phyloP scores from a whole-genome alignment of 1,140 invertebrate genomes.

The Diprion similis region DNA sequence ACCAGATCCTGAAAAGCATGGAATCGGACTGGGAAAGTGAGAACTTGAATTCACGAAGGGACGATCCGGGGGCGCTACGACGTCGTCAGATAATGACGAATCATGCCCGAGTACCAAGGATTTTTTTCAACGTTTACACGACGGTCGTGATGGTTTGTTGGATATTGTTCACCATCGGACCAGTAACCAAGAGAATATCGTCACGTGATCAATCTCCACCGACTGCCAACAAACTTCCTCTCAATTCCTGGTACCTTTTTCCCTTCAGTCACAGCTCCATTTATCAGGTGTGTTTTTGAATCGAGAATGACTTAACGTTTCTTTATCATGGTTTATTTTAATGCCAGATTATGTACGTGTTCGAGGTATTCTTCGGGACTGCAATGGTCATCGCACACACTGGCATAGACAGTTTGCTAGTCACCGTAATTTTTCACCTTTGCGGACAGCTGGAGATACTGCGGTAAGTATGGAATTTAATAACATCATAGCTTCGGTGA shows the following conservation, averaged over 20 bases:
- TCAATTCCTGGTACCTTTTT: conserved; percentile 3
- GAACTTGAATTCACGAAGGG: not conserved
- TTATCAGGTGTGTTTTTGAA: not conserved
- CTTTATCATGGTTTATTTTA: not conserved
- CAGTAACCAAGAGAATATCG: not conserved
- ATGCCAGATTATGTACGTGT: not conserved
- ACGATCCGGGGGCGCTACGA: not conserved
- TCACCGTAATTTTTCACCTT: not conserved
- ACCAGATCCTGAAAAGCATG: not conserved
- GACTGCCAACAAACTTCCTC: not conserved
- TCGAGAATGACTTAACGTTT: not conserved
- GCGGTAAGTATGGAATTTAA: not conserved
- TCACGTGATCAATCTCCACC: not conserved
- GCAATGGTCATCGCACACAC: not conserved
- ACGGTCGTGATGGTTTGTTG: not conserved
- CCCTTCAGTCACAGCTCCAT: not conserved
- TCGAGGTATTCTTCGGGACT: not conserved
- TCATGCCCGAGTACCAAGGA: not conserved
- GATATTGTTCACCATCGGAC: not conserved
- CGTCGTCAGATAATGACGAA: not conserved
- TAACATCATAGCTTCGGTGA: no score
- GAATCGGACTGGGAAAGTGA: not conserved
- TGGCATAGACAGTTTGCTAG: not conserved
- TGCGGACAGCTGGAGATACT: conserved; percentile 10
- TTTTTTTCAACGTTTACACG: conserved; percentile 7